Base-by-base conservation (phyloP, 2,113 vertebrate species). In the Eudorcas thomsonii region DNA sequence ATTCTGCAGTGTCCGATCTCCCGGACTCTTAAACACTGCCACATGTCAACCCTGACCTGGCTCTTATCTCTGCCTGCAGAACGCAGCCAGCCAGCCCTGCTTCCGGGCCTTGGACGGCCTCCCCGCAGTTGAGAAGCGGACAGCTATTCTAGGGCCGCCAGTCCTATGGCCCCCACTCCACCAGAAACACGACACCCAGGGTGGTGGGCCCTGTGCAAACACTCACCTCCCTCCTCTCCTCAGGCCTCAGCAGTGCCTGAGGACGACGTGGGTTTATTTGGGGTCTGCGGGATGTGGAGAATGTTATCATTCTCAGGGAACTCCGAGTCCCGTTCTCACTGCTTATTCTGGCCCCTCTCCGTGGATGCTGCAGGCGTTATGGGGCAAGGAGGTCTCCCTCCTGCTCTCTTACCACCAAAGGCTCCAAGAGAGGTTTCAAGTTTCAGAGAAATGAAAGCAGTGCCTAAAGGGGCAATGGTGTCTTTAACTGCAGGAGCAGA, bases 21-120 rank as follows among this genome's bases (percentile, higher is more conserved):
- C 78, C 33, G 5, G 91, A 83, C 60, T 82, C 80, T 95, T 98
- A 98, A 98, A 64, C 7, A 43, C 89, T 98, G 97, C 94, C 97
- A 97, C 95, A 94, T 98, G 98, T 97, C 97, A 95, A 89, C 94
- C 91, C 93, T 96, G 97, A 97, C 93, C 97, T 64, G n/a, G 71
- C 93, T 87, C 80, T 95, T 97, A 97, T 93, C 88, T 97, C 10
- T 25, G 86, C 86, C 94, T 88, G 36, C 83, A 96, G 67, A 74
- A 59, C 0, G 0, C 36, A 36, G 87, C 91, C 33, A 60, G 89
- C 43, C 90, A 88, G 60, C 60, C 87, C 78, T 54, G 82, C 89
- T 97, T 94, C 97, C 39, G 5, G 86, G 89, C 93, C 86, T 64
- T 67, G 74, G 52, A 92, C 2, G 8, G 92, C 84, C 50, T 97